phyloP scores from a whole-genome alignment of 2,113 vertebrate genomes.

The Chaetodon trifascialis region DNA sequence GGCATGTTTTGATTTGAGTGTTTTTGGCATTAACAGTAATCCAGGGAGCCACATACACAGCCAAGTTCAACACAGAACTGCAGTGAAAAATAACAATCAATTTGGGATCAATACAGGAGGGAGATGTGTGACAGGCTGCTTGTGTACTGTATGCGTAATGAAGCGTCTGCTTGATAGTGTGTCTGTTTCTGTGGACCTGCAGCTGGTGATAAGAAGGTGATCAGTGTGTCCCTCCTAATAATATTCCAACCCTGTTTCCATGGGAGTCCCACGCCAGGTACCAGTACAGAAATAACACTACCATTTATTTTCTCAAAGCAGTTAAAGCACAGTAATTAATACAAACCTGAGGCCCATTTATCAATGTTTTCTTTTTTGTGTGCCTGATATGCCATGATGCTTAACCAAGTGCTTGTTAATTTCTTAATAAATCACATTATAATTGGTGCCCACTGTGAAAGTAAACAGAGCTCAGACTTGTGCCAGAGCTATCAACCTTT shows the following conservation, averaged over 20 bases:
- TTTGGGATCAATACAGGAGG: conserved; percentile 29
- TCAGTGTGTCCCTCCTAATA: conserved; percentile 33
- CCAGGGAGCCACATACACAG: conserved; percentile 1
- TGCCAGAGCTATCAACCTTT: conserved; percentile 38
- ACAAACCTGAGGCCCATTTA: conserved; percentile 54
- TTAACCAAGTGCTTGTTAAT: conserved; percentile 58
- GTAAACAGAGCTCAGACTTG: conserved; percentile 34
- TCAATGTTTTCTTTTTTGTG: conserved; percentile 47
- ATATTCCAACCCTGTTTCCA: conserved; percentile 32
- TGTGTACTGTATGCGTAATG: conserved; percentile 9
- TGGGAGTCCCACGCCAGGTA: conserved; percentile 39
- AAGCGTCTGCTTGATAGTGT: conserved; percentile 6
- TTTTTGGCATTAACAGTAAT: conserved; percentile 18
- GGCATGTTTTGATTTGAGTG: not conserved
- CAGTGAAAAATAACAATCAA: conserved; percentile 40
- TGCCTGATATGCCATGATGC: conserved; percentile 26
- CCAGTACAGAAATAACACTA: conserved; percentile 57
- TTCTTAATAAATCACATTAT: conserved; percentile 58
- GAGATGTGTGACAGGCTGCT: not conserved
- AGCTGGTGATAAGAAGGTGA: conserved; percentile 50
- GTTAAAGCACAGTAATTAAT: conserved; percentile 54
- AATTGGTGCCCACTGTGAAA: conserved; percentile 49
- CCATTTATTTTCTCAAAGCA: conserved; percentile 58
- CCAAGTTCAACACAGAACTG: not conserved
- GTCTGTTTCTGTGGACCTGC: conserved; percentile 28